Percentiles rank a stretch among this genome's conserved stretches.
Evolutionary conservation across 2,797 vertebrate species (phyloP).

Genomic region (Molothrus aeneus): DNA sequence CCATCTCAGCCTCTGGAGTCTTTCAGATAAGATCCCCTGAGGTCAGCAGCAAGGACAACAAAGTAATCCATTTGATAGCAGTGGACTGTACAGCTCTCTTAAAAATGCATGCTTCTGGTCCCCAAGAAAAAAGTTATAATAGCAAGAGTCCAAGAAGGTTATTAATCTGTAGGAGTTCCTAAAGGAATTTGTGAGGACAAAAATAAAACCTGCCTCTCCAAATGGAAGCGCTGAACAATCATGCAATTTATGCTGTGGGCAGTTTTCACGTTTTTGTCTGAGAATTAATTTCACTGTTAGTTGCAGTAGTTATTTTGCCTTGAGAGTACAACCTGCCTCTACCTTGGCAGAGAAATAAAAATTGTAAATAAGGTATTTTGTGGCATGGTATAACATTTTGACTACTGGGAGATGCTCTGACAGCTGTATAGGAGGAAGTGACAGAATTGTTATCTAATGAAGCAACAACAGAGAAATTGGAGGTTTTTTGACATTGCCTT

Average conservation of each 20-base stretch:
- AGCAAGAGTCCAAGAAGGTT: neutral
- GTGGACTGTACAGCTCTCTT: neutral
- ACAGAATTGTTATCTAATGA: neutral
- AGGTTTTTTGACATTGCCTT: neutral
- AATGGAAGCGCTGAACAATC: neutral
- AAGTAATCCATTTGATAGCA: neutral
- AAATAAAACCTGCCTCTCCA: neutral
- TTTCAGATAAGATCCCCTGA: neutral
- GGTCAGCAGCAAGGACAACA: neutral
- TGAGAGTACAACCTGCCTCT: neutral
- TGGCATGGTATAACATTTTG: neutral
- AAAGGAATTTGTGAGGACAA: neutral
- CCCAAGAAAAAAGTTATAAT: neutral
- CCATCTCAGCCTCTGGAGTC: neutral
- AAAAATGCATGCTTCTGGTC: neutral
- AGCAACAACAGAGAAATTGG: neutral
- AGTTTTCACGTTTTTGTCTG: neutral
- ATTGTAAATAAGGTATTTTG: neutral
- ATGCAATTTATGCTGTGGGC: neutral
- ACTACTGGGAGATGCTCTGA: neutral
- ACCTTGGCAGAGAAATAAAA: neutral
- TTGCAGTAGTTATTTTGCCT: neutral
- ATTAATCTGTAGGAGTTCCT: constrained; percentile 18
- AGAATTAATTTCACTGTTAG: neutral
- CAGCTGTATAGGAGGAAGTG: neutral